Base-by-base conservation (phyloP, 2,797 vertebrate genomes). In the Anabas testudineus region DNA sequence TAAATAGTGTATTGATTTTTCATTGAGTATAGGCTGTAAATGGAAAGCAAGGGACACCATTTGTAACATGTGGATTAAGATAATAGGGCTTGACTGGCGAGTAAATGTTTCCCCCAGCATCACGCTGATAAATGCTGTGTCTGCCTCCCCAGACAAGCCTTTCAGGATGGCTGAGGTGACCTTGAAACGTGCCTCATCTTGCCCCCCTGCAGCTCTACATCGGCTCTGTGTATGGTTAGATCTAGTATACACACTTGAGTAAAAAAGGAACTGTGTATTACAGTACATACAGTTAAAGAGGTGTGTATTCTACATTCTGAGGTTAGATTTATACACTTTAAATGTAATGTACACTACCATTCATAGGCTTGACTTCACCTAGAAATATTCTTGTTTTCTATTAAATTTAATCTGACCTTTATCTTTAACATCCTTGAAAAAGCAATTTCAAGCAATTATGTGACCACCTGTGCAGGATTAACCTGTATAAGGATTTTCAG, bases 1-100 rank as follows among this genome's bases (percentile, higher is more conserved):
- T 84, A 82, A 88, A 90, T 84, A 61, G 71, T 48, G 67, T 88
- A 89, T 90, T 74, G 89, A 93, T 90, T 84, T 84, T 76, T 71
- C 74, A 75, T 83, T 85, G 72, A 74, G 61, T 32, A 24, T 43
- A 21, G 46, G 32, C 70, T 82, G 70, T 79, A 77, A 84, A 73
- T 66, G 45, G 59, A 84, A 81, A 69, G 43, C 4, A 2, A 34
- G 46, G 45, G 51, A 41, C 18, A 36, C 10, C 21, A 66, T 74
- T 71, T 48, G 55, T 67, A 71, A 67, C 34, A 8, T 15, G 28
- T 34, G 46, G 36, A 67, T 87, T 55, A 59, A 74, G 71, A 80
- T 81, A 71, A 84, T 66, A 22, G 7, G 13, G 45, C 51, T 15
- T 57, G 78, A 67, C 72, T 65, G 56, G 14, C 64, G 63, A 60